A percentile compares a stretch with the other conserved stretches of the same genome.
phyloP scores from a whole-genome alignment of 53 echinoderm and acorn worm species.

The Holothuria leucospilota region DNA sequence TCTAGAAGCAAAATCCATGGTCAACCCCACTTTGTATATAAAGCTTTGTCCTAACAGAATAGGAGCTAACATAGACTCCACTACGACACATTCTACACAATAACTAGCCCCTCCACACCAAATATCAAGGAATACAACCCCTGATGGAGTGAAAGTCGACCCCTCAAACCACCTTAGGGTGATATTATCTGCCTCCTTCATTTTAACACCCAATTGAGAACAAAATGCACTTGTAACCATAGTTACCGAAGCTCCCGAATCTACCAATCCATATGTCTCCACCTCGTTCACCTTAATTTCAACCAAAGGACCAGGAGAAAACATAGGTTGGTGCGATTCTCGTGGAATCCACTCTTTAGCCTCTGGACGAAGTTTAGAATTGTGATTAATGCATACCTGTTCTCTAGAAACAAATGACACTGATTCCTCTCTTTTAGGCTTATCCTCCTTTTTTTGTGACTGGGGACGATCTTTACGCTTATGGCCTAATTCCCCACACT shows the following conservation, averaged over 20 bases:
- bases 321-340: too few species aligned
- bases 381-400: neutral
- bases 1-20: neutral
- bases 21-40: neutral
- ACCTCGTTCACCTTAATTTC: too few species aligned
- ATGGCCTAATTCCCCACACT: slow-evolving; percentile 14
- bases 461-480: neutral
- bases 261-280: neutral
- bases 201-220: neutral
- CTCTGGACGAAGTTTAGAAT: neutral
- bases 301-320: neutral
- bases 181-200: neutral
- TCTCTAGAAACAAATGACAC: neutral
- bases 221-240: neutral
- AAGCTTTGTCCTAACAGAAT: neutral
- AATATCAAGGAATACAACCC: slow-evolving; percentile 14
- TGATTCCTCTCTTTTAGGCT: neutral
- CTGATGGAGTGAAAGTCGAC: neutral
- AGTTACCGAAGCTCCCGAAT: neutral
- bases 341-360: slow-evolving; percentile 4
- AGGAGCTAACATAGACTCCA: neutral
- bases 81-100: slow-evolving; percentile 12
- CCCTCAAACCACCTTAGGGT: slow-evolving; percentile 1
- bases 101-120: slow-evolving; percentile 3
- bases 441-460: neutral